Evolutionary conservation across 2,113 vertebrate species (phyloP).

Genomic region (Oreochromis spilurus): DNA sequence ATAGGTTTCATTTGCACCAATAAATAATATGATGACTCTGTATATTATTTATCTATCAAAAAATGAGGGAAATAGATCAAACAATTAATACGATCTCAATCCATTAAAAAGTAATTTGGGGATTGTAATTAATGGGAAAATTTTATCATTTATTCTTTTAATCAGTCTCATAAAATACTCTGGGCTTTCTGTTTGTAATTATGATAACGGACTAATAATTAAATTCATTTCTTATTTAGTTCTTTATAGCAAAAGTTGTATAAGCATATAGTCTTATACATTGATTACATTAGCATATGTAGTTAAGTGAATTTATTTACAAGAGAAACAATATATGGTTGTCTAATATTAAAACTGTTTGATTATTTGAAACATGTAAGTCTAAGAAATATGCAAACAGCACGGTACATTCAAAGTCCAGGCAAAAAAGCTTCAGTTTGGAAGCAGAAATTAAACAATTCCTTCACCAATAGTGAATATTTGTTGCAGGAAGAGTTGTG

Average conservation of each 20-base stretch:
- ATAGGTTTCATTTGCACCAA: neutral
- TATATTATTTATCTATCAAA: neutral
- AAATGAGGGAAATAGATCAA: neutral
- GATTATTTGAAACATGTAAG: neutral
- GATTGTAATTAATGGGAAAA: neutral
- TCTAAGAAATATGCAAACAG: neutral
- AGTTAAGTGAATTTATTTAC: too few relatives aligned
- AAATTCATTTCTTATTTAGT: fast-evolving
- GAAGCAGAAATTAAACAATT: neutral
- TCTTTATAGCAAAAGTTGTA: neutral
- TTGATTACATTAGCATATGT: neutral
- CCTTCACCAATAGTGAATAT: neutral
- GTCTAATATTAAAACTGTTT: neutral
- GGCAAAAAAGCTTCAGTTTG: neutral
- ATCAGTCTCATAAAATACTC: neutral
- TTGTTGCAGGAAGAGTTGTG: neutral
- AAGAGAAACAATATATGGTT: neutral
- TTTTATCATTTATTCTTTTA: neutral
- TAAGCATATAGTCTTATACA: neutral
- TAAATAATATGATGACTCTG: neutral
- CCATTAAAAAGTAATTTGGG: neutral
- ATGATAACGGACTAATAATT: neutral
- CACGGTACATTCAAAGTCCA: neutral
- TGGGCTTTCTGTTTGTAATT: neutral
- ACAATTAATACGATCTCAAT: neutral